These are phyloP conservation scores for Tromatobia lineatoria DNA, from an alignment of 2,888 invertebrate genomes.

Conservation along the genomic window DNA sequence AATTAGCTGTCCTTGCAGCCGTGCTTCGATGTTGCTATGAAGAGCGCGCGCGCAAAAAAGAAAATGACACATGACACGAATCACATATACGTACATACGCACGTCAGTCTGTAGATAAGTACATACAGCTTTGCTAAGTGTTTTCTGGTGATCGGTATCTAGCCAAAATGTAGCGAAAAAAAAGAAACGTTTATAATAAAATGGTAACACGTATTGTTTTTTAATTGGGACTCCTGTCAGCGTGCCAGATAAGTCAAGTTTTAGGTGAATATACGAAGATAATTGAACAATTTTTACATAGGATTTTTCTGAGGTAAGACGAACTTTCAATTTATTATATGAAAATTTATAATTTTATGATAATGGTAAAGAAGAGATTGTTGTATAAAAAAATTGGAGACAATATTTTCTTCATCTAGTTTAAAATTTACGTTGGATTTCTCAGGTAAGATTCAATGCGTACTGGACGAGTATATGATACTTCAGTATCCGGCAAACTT, in stretches of 20 bases:
- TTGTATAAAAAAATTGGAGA: too few relatives aligned
- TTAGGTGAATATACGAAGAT: neutral
- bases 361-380: too few relatives aligned
- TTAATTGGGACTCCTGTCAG: constrained; percentile 74
- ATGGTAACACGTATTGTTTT: constrained; percentile 84
- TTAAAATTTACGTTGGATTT: too few relatives aligned
- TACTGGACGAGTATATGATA: too few relatives aligned
- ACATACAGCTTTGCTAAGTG: constrained; percentile 85
- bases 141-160: constrained; percentile 85
- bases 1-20: constrained; percentile 73
- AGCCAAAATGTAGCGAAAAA: constrained; percentile 83
- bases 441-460: too few relatives aligned
- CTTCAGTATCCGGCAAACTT: too few relatives aligned
- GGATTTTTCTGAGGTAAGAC: constrained; percentile 5
- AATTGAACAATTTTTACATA: neutral
- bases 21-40: constrained; percentile 48
- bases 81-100: constrained; percentile 71
- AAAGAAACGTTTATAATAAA: constrained; percentile 84
- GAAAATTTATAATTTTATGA: too few relatives aligned
- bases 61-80: constrained; percentile 55
- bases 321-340: neutral
- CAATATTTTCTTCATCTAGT: too few relatives aligned
- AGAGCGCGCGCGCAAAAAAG: constrained; percentile 29
- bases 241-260: constrained; percentile 19
- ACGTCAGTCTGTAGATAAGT: constrained; percentile 83